Evolutionary conservation across 2,888 invertebrate genomes (phyloP), one percentile per base, ranked within the genome.

Genomic region (Dryococelus australis): DNA sequence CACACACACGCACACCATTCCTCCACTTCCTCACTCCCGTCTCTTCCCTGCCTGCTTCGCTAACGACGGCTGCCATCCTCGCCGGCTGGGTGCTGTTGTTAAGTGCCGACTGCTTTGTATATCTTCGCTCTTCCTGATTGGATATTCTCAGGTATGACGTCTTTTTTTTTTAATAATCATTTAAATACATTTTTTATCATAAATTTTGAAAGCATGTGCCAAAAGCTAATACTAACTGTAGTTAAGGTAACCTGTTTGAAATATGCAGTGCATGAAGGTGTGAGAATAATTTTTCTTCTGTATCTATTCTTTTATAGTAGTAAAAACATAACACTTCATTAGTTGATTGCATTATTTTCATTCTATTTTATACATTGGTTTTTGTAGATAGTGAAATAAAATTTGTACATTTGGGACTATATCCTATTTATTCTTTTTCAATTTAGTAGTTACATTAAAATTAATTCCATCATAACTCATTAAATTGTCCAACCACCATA

Each of bases 51-150:
- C 88, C 86, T 86, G 86, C 88, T 88, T 84, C 87, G 88, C 65
- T 65, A n/a, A 5, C 65, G 65, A 65, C 65, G 65, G 65, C 65
- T 8, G 65, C 65, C n/a, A 20, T 24, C 65, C 8, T 65, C 65
- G 13, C 65, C 65, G 65, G 65, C 65, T n/a, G 65, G 65, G n/a
- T 65, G 65, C 20, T 65, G 65, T 65, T 65, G 65, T 65, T 65
- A 65, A 85, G 87, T 88, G 88, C 88, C 86, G 88, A 87, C 89
- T 88, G 89, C 89, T 89, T 89, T 89, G 85, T 88, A 85, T 89
- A 87, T 89, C 89, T 89, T 88, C 89, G 89, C 88, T 89, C 89
- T 88, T 89, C 87, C 87, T 87, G 85, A 43, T 86, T 87, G 89
- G 89, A 86, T 88, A 86, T 88, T 84, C 87, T 88, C 89, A 89